Percentiles rank a stretch among this genome's conserved stretches.
These are phyloP conservation scores for Drosophila demipolita DNA, from an alignment of 2,888 invertebrate species.

Conservation along the genomic window DNA sequence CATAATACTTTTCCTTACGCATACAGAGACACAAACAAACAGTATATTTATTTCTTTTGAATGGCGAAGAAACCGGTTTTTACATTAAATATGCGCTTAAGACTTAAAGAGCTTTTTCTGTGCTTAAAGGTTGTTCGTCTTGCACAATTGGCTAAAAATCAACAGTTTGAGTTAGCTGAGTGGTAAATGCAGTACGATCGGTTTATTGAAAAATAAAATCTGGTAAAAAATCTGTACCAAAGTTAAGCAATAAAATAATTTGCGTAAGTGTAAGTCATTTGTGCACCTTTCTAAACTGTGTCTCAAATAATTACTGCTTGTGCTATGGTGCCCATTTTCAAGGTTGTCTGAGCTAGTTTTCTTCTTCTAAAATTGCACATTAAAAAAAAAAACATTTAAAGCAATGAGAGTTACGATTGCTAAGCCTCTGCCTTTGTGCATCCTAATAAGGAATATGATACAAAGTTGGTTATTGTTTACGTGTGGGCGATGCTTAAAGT, in stretches of 20 bases:
- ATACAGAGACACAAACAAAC: not conserved
- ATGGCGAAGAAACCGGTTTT: constrained; percentile 55
- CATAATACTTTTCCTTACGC: constrained; percentile 6
- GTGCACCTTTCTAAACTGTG: not conserved
- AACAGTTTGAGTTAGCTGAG: constrained; percentile 41
- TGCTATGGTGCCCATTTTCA: constrained; percentile 20
- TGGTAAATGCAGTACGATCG: constrained; percentile 42
- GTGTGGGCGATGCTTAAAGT: constrained; percentile 33
- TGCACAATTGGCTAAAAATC: constrained; percentile 31
- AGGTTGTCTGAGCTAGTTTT: constrained; percentile 26
- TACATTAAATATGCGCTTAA: constrained; percentile 28
- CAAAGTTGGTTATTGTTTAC: constrained; percentile 12
- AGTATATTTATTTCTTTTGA: constrained; percentile 29
- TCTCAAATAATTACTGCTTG: not conserved
- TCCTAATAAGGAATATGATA: constrained; percentile 26
- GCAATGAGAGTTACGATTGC: not conserved
- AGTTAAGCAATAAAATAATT: not conserved
- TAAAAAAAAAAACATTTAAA: constrained; percentile 3
- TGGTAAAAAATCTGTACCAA: not conserved
- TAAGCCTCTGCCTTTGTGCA: not conserved
- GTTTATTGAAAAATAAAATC: not conserved
- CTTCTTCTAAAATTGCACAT: constrained; percentile 16
- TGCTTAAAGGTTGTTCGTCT: constrained; percentile 29
- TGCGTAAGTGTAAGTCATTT: not conserved
- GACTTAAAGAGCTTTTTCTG: constrained; percentile 48